These are phyloP conservation scores for Theretra japonica DNA, from an alignment of 2,888 invertebrate species.

Conservation along the genomic window DNA sequence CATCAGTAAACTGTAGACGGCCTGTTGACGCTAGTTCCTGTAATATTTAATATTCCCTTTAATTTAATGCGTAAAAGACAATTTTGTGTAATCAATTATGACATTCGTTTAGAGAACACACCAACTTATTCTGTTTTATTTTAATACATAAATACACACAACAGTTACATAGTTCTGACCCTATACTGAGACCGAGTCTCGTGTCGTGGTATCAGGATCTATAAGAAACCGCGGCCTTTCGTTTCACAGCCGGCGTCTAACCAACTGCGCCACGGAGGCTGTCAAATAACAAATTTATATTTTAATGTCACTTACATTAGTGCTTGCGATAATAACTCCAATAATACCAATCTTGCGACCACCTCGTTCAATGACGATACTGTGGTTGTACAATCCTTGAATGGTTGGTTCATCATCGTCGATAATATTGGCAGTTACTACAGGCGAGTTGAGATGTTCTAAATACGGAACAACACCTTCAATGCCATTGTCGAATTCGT, in stretches of 20 bases:
- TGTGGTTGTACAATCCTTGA: conserved; percentile 87
- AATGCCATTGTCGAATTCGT: conserved; percentile 93
- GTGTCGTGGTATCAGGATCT: too few relatives aligned
- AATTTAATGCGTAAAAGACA: background rate
- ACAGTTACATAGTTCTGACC: too few relatives aligned
- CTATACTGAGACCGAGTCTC: too few relatives aligned
- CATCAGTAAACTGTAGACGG: conserved; percentile 87
- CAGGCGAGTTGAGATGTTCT: conserved; percentile 85
- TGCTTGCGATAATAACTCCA: conserved; percentile 86
- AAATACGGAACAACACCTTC: conserved; percentile 90
- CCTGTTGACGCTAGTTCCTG: conserved; percentile 88
- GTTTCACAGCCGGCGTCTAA: too few relatives aligned
- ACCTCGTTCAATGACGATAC: conserved; percentile 86
- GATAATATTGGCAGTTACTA: conserved; percentile 91
- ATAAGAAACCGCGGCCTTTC: too few relatives aligned
- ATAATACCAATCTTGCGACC: conserved; percentile 91
- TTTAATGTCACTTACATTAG: conserved; percentile 62
- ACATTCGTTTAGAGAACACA: too few relatives aligned
- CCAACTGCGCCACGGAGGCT: too few relatives aligned
- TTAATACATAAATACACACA: too few relatives aligned
- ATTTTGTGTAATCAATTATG: background rate
- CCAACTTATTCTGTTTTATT: too few relatives aligned
- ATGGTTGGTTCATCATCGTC: conserved; percentile 87
- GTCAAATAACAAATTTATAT: background rate
- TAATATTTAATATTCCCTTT: conserved; percentile 25